Percentiles rank a stretch among this genome's conserved stretches.
phyloP scores from a whole-genome alignment of 2,113 vertebrate genomes.

The Hyaena hyaena region DNA sequence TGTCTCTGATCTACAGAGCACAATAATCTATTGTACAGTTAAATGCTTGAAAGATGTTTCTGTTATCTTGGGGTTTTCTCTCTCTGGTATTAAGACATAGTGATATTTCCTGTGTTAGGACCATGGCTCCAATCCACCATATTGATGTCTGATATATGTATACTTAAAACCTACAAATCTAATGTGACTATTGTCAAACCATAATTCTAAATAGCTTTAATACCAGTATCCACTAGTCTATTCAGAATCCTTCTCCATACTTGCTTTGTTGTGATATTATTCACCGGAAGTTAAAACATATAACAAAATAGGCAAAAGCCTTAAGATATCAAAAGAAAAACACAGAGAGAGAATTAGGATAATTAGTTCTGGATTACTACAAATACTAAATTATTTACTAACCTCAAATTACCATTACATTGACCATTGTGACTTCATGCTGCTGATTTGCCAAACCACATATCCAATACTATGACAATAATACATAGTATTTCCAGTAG shows the following conservation, averaged over 20 bases:
- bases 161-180: neutral
- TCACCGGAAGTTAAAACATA: neutral
- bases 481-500: neutral
- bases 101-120: neutral
- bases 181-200: neutral
- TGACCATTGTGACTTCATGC: neutral
- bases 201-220: neutral
- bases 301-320: neutral
- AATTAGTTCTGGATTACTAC: neutral
- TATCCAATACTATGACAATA: neutral
- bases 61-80: neutral
- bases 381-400: constrained; percentile 12
- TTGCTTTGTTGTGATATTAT: neutral
- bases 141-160: neutral
- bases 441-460: neutral
- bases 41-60: constrained; percentile 12
- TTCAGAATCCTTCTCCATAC: neutral
- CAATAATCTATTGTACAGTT: neutral
- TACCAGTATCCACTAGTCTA: neutral
- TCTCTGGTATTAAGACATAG: neutral
- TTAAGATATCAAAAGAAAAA: constrained; percentile 11
- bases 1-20: neutral
- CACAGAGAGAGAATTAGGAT: neutral
- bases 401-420: neutral
- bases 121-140: neutral